Conservation (phyloP, 2,888 invertebrate genomes). For the Meghimatium bilineatum region DNA sequence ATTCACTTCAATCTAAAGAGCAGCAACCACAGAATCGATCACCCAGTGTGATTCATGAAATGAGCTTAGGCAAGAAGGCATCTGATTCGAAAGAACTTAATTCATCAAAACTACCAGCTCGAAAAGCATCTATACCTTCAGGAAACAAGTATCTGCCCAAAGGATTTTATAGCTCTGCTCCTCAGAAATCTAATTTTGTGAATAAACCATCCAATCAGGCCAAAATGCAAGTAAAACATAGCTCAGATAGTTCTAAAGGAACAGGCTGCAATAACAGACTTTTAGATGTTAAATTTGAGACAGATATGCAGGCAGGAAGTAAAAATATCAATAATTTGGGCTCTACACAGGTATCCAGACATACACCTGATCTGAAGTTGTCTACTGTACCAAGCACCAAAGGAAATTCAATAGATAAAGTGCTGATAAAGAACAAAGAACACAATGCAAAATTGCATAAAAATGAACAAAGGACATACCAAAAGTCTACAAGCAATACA, state of each 20-base stretch:
- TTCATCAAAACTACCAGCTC: not conserved
- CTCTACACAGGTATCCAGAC: not conserved
- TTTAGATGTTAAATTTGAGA: not conserved
- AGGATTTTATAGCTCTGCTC: constrained; percentile 25
- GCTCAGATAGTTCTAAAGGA: not conserved
- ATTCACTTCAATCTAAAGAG: constrained; percentile 4
- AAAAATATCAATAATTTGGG: not conserved
- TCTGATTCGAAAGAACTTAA: not conserved
- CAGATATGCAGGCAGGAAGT: too few species aligned
- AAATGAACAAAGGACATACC: not conserved
- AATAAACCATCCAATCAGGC: not conserved
- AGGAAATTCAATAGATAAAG: not conserved
- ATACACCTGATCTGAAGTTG: not conserved
- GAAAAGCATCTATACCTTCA: not conserved
- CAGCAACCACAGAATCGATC: not conserved
- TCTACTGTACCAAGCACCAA: not conserved
- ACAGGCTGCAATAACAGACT: too few species aligned
- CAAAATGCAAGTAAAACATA: constrained; percentile 4
- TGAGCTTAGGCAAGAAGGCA: not conserved
- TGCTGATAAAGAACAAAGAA: not conserved
- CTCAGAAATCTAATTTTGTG: not conserved
- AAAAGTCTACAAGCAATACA: constrained; percentile 23
- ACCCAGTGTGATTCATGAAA: not conserved
- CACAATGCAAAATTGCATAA: not conserved
- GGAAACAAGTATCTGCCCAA: constrained; percentile 20